Conservation (phyloP, 2,797 vertebrate genomes). For the Anomalospiza imberbis region DNA sequence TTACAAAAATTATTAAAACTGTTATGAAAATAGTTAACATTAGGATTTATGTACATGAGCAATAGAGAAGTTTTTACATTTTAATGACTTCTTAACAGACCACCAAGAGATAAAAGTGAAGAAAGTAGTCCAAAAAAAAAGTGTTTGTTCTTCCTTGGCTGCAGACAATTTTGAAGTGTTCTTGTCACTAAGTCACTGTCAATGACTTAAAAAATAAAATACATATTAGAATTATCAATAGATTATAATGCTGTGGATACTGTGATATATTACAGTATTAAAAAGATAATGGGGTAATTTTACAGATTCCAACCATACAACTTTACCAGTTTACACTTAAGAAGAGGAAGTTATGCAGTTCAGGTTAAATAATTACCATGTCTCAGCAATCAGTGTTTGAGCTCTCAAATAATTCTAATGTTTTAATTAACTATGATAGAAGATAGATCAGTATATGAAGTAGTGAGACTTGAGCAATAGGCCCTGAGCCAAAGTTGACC, state of each 20-base stretch:
- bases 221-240: not conserved
- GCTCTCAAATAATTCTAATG: not conserved
- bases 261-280: not conserved
- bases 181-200: not conserved
- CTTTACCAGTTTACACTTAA: not conserved
- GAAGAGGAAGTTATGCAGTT: not conserved
- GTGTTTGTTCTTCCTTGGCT: not conserved
- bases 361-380: not conserved
- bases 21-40: not conserved
- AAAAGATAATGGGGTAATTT: not conserved
- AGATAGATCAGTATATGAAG: not conserved
- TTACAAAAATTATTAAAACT: not conserved
- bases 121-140: not conserved
- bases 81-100: not conserved
- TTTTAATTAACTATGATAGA: not conserved
- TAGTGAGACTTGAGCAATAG: not conserved
- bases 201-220: not conserved
- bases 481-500: not conserved
- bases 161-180: not conserved
- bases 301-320: not conserved
- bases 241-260: not conserved
- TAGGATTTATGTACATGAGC: not conserved
- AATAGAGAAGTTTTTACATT: not conserved
- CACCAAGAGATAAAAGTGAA: not conserved
- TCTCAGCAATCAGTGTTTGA: not conserved